These are phyloP conservation scores for Sigmodon hispidus DNA, from an alignment of 2,113 vertebrate genomes.

Conservation along the genomic window DNA sequence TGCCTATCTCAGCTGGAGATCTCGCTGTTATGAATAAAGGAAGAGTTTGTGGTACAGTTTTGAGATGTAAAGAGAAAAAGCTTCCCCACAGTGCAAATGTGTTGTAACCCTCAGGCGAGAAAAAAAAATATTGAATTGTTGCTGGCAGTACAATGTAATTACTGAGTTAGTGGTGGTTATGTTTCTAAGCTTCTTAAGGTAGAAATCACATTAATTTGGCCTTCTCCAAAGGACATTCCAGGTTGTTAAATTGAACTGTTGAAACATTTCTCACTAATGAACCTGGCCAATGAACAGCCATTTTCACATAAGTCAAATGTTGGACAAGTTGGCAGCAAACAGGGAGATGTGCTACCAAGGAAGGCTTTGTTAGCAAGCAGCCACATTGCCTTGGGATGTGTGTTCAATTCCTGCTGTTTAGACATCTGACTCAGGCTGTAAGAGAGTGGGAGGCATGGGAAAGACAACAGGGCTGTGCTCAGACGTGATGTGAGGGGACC, in stretches of 20 bases:
- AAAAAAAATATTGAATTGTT: slow-evolving; percentile 90
- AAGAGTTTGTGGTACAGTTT: slow-evolving; percentile 91
- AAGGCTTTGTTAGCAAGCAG: slow-evolving; percentile 2
- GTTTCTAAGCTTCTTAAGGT: slow-evolving; percentile 82
- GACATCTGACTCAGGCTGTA: slow-evolving; percentile 39
- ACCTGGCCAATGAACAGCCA: slow-evolving; percentile 54
- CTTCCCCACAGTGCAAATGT: slow-evolving; percentile 93
- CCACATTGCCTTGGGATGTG: not conserved
- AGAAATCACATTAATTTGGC: slow-evolving; percentile 77
- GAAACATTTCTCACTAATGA: slow-evolving; percentile 61
- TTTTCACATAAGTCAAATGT: slow-evolving; percentile 25
- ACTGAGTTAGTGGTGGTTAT: slow-evolving; percentile 84
- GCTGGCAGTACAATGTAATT: slow-evolving; percentile 89
- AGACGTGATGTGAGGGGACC: not conserved
- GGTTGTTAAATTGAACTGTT: slow-evolving; percentile 62
- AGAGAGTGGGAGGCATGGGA: not conserved
- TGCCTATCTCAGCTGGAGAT: slow-evolving; percentile 94
- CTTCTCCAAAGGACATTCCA: slow-evolving; percentile 72
- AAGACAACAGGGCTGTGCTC: not conserved
- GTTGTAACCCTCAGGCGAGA: slow-evolving; percentile 89
- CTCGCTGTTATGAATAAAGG: slow-evolving; percentile 93
- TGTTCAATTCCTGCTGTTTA: slow-evolving; percentile 28
- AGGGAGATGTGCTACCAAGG: not conserved
- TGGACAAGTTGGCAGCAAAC: slow-evolving; percentile 15
- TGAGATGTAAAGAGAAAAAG: slow-evolving; percentile 90